Evolutionary conservation across 2,888 invertebrate species (phyloP).

Genomic region (Heliconius ethilla): DNA sequence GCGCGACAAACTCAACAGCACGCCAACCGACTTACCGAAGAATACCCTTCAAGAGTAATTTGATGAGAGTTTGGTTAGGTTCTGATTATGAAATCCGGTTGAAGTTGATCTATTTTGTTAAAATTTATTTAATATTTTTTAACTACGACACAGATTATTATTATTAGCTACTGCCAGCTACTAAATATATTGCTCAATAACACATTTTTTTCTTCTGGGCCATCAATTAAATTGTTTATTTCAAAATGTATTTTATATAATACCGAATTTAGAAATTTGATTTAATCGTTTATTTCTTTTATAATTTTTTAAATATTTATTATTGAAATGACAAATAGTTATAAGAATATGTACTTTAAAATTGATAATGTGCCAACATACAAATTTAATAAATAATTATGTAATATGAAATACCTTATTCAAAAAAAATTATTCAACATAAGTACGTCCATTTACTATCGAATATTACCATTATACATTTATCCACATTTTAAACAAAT

Average conservation of each 20-base stretch:
- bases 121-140: too few relatives aligned
- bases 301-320: constrained; percentile 25
- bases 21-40: too few relatives aligned
- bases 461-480: neutral
- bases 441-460: constrained; percentile 1
- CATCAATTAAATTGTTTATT: neutral
- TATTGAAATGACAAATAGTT: constrained; percentile 43
- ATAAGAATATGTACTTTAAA: constrained; percentile 28
- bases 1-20: too few relatives aligned
- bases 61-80: too few relatives aligned
- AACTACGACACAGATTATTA: too few relatives aligned
- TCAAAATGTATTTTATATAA: neutral
- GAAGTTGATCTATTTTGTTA: too few relatives aligned
- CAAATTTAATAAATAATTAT: constrained; percentile 4
- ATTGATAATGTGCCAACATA: constrained; percentile 33
- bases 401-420: neutral
- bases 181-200: neutral
- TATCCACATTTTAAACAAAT: neutral
- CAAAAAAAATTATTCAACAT: neutral
- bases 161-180: neutral
- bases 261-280: neutral
- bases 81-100: too few relatives aligned
- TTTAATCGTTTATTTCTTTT: constrained; percentile 20
- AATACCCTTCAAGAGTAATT: too few relatives aligned
- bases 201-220: neutral